phyloP scores from a whole-genome alignment of 2,888 invertebrate species.

The Metallyticus violacea region DNA sequence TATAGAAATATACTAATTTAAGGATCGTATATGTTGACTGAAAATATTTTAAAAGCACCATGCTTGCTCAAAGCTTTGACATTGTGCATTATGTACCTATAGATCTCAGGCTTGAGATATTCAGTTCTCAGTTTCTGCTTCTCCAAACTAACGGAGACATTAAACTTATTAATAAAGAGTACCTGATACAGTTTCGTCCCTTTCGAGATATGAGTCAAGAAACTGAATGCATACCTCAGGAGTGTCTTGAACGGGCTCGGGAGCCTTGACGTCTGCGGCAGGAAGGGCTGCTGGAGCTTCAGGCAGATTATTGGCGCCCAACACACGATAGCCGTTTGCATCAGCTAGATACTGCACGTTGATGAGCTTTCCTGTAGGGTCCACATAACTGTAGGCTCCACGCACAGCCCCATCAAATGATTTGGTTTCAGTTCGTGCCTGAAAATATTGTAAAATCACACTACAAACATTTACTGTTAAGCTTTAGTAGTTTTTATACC shows the following conservation, averaged over 20 bases:
- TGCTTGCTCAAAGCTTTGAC: no score
- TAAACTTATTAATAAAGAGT: no score
- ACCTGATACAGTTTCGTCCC: no score
- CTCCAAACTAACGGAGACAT: no score
- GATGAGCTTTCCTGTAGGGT: conserved; percentile 37
- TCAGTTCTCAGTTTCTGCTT: no score
- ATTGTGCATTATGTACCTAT: no score
- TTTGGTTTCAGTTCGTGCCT: conserved; percentile 37
- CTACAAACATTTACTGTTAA: background rate
- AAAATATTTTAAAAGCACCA: no score
- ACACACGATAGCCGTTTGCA: conserved; percentile 37
- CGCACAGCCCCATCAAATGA: conserved; percentile 35
- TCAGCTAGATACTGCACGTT: conserved; percentile 36
- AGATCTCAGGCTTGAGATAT: no score
- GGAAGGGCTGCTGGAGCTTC: conserved; percentile 34
- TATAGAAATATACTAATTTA: no score
- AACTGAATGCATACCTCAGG: conserved; percentile 34
- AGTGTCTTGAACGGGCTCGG: conserved; percentile 38
- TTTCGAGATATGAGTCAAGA: no score
- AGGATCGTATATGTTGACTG: no score
- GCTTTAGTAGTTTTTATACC: no score
- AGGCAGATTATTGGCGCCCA: conserved; percentile 39
- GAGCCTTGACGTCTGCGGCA: conserved; percentile 31
- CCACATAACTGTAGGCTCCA: conserved; percentile 37
- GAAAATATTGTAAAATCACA: background rate